Percentiles rank a stretch among this genome's conserved stretches.
phyloP scores from a whole-genome alignment of 2,113 vertebrate genomes.

The Entomyzon cyanotis region DNA sequence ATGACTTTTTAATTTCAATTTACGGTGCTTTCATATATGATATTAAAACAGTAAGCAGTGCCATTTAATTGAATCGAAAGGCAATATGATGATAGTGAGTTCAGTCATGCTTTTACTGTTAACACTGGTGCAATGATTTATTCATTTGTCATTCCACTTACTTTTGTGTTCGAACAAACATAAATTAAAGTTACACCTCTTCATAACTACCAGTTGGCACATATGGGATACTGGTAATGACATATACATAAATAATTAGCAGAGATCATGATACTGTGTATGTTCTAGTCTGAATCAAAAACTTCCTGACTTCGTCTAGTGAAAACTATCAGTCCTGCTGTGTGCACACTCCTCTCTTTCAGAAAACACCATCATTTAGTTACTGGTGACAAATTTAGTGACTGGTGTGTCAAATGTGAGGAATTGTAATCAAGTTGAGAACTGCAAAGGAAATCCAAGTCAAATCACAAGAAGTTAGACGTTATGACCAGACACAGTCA shows the following conservation, averaged over 20 bases:
- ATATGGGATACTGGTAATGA: background rate
- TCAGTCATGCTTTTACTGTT: background rate
- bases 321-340: background rate
- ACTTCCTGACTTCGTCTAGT: background rate
- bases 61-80: background rate
- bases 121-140: background rate
- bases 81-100: background rate
- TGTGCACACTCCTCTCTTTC: background rate
- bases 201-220: background rate
- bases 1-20: background rate
- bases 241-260: background rate
- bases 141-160: conserved; percentile 1
- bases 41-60: background rate
- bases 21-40: background rate
- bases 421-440: background rate
- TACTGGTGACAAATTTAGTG: background rate
- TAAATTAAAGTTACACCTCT: background rate
- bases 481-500: background rate
- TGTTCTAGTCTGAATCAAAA: background rate
- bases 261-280: background rate
- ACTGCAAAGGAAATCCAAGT: background rate
- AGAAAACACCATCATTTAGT: background rate
- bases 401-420: background rate
- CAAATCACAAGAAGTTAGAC: background rate
- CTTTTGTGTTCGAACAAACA: background rate